A percentile compares a stretch with the other conserved stretches of the same genome.
phyloP scores from a whole-genome alignment of 2,888 invertebrate genomes.

The Sycophila texana region DNA sequence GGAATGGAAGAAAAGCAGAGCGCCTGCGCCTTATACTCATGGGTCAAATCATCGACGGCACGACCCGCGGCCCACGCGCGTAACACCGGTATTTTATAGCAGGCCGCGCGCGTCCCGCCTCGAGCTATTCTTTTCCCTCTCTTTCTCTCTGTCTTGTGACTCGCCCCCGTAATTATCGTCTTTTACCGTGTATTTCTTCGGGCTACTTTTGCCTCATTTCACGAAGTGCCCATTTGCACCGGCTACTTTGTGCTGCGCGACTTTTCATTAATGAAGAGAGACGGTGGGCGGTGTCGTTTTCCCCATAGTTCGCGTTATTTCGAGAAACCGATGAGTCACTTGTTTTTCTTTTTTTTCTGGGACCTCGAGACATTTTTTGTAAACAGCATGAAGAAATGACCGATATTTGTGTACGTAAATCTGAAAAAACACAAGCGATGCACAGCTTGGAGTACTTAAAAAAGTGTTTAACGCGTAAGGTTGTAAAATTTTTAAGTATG shows the following conservation, averaged over 20 bases:
- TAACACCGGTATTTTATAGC: conserved; percentile 71
- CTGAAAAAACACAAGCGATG: neutral
- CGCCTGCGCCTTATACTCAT: conserved; percentile 51
- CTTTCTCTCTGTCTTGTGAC: neutral
- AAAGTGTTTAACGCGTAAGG: conserved; percentile 13
- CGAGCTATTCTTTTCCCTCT: conserved; percentile 57
- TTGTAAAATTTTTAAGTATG: conserved; percentile 10
- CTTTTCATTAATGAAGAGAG: conserved; percentile 37
- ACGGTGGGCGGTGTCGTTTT: neutral
- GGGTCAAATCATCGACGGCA: conserved; percentile 52
- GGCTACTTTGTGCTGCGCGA: conserved; percentile 2
- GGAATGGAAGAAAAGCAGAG: conserved; percentile 40
- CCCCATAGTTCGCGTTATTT: neutral
- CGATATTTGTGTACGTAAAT: neutral
- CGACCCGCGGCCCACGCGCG: conserved; percentile 65
- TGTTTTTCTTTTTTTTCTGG: neutral
- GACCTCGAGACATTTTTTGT: neutral
- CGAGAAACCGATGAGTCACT: neutral
- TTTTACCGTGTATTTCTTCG: conserved; percentile 38
- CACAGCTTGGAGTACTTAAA: neutral
- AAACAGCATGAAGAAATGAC: neutral
- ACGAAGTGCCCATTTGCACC: neutral
- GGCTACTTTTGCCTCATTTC: conserved; percentile 5
- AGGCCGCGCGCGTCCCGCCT: conserved; percentile 60
- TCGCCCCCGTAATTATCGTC: conserved; percentile 60